These are phyloP conservation scores for Ataeniobius toweri DNA, from an alignment of 2,797 vertebrate genomes.

Conservation along the genomic window DNA sequence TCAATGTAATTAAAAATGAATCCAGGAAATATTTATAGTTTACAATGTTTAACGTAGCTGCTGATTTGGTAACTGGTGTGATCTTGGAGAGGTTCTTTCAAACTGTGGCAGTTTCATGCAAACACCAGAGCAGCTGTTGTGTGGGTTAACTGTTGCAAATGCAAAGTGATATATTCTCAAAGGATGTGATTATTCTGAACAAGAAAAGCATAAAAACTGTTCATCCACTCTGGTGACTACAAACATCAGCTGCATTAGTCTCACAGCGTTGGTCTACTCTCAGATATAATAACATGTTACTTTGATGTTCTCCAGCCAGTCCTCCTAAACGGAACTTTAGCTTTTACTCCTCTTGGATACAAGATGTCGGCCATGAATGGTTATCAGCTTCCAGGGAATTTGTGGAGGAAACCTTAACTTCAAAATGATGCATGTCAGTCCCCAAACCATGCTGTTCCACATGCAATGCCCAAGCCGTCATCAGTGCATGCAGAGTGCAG, in stretches of 20 bases:
- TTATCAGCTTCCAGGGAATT: constrained; percentile 30
- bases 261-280: not conserved
- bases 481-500: constrained; percentile 78
- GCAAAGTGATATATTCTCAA: not conserved
- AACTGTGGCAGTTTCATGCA: not conserved
- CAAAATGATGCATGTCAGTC: constrained; percentile 67
- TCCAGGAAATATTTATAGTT: not conserved
- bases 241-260: not conserved
- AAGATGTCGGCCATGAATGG: constrained; percentile 26
- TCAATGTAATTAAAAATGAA: not conserved
- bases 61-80: not conserved
- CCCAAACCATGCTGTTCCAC: constrained; percentile 75
- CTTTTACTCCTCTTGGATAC: constrained; percentile 12
- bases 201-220: constrained; percentile 7
- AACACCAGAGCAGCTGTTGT: not conserved
- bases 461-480: constrained; percentile 73
- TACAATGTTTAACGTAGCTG: not conserved
- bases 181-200: constrained; percentile 7
- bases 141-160: not conserved
- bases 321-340: constrained; percentile 11
- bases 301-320: not conserved
- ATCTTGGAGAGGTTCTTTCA: not conserved
- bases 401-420: constrained; percentile 24
- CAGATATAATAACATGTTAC: not conserved
- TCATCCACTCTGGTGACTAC: constrained; percentile 1